Percentiles rank a stretch among this genome's conserved stretches.
Conservation (phyloP, 1,140 invertebrate species). For the Steinernema feltiae region DNA sequence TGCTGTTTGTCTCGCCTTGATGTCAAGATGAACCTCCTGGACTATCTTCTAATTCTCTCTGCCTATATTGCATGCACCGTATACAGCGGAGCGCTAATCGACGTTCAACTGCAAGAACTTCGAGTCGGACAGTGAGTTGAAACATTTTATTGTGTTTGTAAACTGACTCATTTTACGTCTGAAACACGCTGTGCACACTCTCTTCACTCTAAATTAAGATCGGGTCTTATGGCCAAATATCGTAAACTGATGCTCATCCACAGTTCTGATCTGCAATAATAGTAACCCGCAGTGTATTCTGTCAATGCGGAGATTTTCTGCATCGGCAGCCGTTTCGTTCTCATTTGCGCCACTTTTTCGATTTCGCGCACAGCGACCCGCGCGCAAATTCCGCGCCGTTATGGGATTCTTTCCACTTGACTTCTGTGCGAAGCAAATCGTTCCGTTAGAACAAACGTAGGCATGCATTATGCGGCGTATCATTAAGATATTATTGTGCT, state of each 20-base stretch:
- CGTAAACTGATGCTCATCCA: not conserved
- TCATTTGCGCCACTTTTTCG: constrained; percentile 10
- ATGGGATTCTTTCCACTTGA: constrained; percentile 5
- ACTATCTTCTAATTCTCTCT: not conserved
- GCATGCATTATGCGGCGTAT: not conserved
- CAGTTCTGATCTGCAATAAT: not conserved
- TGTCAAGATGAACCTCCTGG: not conserved
- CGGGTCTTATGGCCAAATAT: constrained; percentile 7
- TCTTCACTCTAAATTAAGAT: not conserved
- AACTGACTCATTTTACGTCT: not conserved
- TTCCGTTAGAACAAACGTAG: not conserved
- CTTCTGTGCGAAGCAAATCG: not conserved
- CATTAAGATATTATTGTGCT: not conserved
- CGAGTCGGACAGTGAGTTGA: constrained; percentile 34
- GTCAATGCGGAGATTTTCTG: constrained; percentile 14
- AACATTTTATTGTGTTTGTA: constrained; percentile 9
- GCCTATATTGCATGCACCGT: not conserved
- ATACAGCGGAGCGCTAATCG: constrained; percentile 16
- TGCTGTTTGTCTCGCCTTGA: not conserved
- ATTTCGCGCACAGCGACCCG: not conserved
- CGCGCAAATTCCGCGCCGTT: constrained; percentile 4
- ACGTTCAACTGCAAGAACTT: constrained; percentile 33
- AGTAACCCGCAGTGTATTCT: not conserved
- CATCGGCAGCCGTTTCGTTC: not conserved
- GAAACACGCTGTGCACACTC: not conserved